Evolutionary conservation across 2,797 vertebrate genomes (phyloP).

Genomic region (Onychomys arenicola): DNA sequence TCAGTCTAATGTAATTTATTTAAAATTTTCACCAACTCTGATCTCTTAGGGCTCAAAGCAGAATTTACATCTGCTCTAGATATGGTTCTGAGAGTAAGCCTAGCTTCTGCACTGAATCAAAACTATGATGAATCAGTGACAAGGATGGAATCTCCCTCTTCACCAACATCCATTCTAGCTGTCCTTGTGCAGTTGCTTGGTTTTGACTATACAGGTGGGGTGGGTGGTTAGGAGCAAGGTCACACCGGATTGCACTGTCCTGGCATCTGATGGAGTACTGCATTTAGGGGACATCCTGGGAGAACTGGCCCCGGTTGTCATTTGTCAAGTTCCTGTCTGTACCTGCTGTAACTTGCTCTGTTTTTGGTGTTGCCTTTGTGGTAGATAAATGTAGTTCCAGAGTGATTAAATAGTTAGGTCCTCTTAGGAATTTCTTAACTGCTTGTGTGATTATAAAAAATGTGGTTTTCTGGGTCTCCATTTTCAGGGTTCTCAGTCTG

Average conservation of each 20-base stretch:
- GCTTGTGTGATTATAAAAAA: background rate
- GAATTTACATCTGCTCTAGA: background rate
- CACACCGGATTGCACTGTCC: background rate
- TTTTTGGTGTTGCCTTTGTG: background rate
- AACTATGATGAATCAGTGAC: background rate
- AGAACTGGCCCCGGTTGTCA: background rate
- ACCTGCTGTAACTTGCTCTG: background rate
- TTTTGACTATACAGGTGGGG: background rate
- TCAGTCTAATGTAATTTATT: background rate
- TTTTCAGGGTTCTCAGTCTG: background rate
- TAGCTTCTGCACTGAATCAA: background rate
- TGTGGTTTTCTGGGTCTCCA: background rate
- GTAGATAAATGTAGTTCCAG: background rate
- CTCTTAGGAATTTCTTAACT: slow-evolving; percentile 12
- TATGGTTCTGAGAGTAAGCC: background rate
- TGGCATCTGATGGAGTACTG: background rate
- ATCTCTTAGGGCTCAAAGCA: background rate
- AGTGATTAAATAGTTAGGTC: background rate
- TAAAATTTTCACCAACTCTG: background rate
- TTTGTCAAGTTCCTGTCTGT: background rate
- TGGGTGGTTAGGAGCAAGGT: background rate
- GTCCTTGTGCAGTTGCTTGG: background rate
- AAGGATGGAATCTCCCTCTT: background rate
- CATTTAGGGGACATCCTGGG: background rate
- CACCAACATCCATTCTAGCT: background rate